These are phyloP conservation scores for Callaeas wilsoni DNA, from an alignment of 2,113 vertebrate species.

Conservation along the genomic window DNA sequence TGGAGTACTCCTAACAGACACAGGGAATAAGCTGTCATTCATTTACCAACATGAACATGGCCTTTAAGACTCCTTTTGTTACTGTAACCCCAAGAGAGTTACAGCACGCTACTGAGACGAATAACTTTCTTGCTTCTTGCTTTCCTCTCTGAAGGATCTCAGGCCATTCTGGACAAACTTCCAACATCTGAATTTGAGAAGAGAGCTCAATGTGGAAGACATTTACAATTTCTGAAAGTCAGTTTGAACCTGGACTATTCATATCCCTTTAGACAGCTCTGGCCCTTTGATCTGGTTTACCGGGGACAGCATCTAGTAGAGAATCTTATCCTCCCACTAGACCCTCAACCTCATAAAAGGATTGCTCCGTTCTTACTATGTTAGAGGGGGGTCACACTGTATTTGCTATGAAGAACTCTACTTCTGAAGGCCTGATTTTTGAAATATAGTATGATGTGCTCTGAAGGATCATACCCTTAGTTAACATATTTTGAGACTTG, in stretches of 20 bases:
- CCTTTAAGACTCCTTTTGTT: neutral
- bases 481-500: neutral
- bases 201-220: neutral
- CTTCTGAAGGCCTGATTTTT: neutral
- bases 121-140: neutral
- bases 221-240: neutral
- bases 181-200: rapidly evolving
- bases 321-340: neutral
- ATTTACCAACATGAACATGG: neutral
- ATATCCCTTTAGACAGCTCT: neutral
- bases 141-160: neutral
- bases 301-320: neutral
- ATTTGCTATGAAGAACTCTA: neutral
- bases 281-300: neutral
- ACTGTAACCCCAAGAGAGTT: neutral
- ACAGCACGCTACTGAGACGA: neutral
- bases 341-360: neutral
- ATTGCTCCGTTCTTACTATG: neutral
- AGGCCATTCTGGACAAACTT: neutral
- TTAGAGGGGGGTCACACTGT: neutral
- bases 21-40: neutral
- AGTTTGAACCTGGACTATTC: neutral
- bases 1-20: neutral
- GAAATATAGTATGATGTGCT: neutral
- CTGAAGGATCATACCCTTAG: neutral